phyloP scores from a whole-genome alignment of 1,140 invertebrate genomes.

The Drosophila nigromelanica region DNA sequence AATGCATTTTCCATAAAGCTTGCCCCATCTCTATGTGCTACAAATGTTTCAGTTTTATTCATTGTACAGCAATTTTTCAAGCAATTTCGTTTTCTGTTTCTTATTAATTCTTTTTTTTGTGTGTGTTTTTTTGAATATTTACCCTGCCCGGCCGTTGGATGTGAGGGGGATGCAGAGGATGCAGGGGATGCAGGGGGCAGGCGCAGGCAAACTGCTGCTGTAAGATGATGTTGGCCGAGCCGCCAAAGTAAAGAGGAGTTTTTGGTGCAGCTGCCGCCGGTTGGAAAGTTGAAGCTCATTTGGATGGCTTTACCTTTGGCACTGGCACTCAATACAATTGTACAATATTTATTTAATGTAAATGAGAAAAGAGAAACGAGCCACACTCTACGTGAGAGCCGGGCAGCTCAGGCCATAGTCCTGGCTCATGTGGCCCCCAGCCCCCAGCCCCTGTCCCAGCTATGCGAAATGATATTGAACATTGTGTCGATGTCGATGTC shows the following conservation, averaged over 20 bases:
- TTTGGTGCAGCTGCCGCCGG: slow-evolving; percentile 34
- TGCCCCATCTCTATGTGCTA: slow-evolving; percentile 48
- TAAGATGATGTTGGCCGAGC: slow-evolving; percentile 57
- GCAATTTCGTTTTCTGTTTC: slow-evolving; percentile 49
- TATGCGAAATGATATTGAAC: slow-evolving; percentile 53
- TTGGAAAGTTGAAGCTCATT: slow-evolving; percentile 60
- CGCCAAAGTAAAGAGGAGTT: slow-evolving; percentile 42
- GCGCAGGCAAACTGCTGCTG: slow-evolving; percentile 34
- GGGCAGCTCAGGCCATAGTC: slow-evolving; percentile 4
- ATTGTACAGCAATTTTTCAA: slow-evolving; percentile 53
- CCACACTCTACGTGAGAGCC: slow-evolving; percentile 46
- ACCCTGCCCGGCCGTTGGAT: slow-evolving; percentile 14
- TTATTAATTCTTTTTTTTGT: slow-evolving; percentile 19
- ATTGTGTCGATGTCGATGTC: slow-evolving; percentile 49
- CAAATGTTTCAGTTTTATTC: slow-evolving; percentile 71
- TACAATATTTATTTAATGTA: slow-evolving; percentile 83
- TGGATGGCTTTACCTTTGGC: slow-evolving; percentile 67
- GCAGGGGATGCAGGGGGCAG: slow-evolving; percentile 2
- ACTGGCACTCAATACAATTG: slow-evolving; percentile 71
- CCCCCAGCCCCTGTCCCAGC: neutral
- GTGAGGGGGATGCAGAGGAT: neutral
- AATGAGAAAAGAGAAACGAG: slow-evolving; percentile 74
- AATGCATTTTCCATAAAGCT: slow-evolving; percentile 75
- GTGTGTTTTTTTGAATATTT: slow-evolving; percentile 48
- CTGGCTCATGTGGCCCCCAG: slow-evolving; percentile 6